Percentiles rank a stretch among this genome's conserved stretches.
phyloP scores from a whole-genome alignment of 2,113 vertebrate genomes.

The Chionomys nivalis region DNA sequence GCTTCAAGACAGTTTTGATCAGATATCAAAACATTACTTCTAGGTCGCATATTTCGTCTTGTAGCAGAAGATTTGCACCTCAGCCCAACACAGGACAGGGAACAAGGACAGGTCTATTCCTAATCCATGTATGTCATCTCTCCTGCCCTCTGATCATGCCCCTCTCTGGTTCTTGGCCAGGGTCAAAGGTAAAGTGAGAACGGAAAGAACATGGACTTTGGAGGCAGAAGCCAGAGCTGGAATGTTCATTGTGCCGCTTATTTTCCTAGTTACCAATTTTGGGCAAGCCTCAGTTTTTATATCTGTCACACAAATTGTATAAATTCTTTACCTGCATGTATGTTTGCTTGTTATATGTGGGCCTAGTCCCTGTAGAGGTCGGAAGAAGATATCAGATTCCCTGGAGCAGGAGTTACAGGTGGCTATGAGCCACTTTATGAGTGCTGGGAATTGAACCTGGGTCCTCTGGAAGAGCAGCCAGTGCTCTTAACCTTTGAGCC shows the following conservation, averaged over 20 bases:
- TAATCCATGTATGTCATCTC: background rate
- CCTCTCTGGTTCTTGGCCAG: background rate
- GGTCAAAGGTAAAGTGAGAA: background rate
- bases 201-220: background rate
- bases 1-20: background rate
- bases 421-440: background rate
- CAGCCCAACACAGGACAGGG: background rate
- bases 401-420: background rate
- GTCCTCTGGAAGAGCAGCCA: background rate
- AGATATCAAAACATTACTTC: conserved; percentile 1
- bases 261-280: background rate
- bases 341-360: background rate
- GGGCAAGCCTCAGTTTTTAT: conserved; percentile 27
- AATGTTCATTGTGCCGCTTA: background rate
- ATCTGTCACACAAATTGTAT: background rate
- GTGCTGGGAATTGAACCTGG: background rate
- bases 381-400: background rate
- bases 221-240: background rate
- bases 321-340: background rate
- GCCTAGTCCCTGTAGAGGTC: background rate
- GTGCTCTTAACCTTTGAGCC: background rate
- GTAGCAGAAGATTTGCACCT: background rate
- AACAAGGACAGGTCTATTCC: background rate
- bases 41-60: background rate
- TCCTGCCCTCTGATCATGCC: fast-evolving